phyloP scores from a whole-genome alignment of 2,113 vertebrate species.

The Panthera leo region DNA sequence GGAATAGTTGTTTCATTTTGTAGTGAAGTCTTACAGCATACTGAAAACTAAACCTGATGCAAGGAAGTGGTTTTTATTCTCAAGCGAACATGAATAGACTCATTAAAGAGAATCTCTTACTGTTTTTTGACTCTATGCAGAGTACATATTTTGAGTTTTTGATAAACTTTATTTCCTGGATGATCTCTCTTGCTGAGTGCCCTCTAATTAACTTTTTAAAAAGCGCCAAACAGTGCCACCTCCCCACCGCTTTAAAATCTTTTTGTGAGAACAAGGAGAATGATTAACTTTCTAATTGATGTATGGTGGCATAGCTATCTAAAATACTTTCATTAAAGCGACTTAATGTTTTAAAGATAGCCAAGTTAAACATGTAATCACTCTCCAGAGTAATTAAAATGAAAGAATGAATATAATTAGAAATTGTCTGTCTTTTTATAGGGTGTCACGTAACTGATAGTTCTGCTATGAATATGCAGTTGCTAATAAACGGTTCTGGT shows the following conservation, averaged over 20 bases:
- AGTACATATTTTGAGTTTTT: constrained; percentile 65
- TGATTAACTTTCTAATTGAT: constrained; percentile 71
- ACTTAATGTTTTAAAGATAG: constrained; percentile 64
- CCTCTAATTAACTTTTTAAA: constrained; percentile 69
- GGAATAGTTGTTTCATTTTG: neutral
- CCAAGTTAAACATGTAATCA: constrained; percentile 67
- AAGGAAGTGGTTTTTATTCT: constrained; percentile 48
- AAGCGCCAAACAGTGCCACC: neutral
- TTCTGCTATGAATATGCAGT: neutral
- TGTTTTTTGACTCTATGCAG: constrained; percentile 5
- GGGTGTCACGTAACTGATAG: neutral
- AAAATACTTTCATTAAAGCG: constrained; percentile 66
- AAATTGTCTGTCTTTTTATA: constrained; percentile 39
- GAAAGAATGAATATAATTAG: constrained; percentile 56
- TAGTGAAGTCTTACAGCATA: neutral
- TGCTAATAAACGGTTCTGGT: constrained; percentile 42
- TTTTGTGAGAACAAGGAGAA: constrained; percentile 62
- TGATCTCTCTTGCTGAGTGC: constrained; percentile 49
- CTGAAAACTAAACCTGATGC: constrained; percentile 17
- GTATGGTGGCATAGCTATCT: constrained; percentile 51
- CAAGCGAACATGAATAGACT: neutral
- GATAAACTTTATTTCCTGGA: constrained; percentile 29
- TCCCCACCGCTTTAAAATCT: constrained; percentile 30
- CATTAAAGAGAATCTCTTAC: neutral
- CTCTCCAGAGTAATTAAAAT: constrained; percentile 61